Base-by-base conservation (phyloP, 2,888 invertebrate genomes). In the Craniophora ligustri region DNA sequence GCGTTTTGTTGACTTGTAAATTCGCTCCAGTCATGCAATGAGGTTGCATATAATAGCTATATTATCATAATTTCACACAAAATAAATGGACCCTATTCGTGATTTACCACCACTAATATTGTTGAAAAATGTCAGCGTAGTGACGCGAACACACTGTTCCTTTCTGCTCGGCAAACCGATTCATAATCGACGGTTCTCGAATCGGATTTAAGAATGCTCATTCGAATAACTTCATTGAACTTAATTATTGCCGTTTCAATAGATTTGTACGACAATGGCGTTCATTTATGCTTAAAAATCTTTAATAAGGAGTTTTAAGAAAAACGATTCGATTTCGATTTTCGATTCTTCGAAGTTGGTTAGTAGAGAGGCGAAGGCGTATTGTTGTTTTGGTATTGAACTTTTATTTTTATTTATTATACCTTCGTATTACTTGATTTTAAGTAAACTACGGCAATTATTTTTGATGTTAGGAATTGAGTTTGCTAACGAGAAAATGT, bases 41-140 rank as follows among this genome's bases (percentile, higher is more conserved):
- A 79, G 77, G 78, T 85, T 87, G 87, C 88, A 87, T 82, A 80
- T 85, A 86, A 87, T 82, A 71, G 73, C 82, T 86, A 78, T 79
- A 84, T 84, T 86, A 85, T 82, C 79, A 84, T 84, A 85, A 84
- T 84, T 82, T 84, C 75, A 84, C 78, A 81, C 79, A 81, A 80
- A 81, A 85, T 79, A 82, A 85, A 86, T 82, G 82, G 71, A 60
- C 67, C 26, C 48, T 48, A 75, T 84, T 83, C 85, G 83, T 87
- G 86, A 79, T 81, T 75, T 74, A 62, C 57, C 63, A 50, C 76
- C 76, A 85, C 86, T 81, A 81, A 85, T 85, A 79, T 75, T 72
- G 56, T 58, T 70, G 59, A 79, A 78, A 77, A 82, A 51, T 58
- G 67, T 55, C 51, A 8, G 36, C 1, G 8, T 51, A 73, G 67